A percentile compares a stretch with the other conserved stretches of the same genome.
Conservation (phyloP, 2,797 vertebrate genomes). For the Enteromius afrohamiltoni region DNA sequence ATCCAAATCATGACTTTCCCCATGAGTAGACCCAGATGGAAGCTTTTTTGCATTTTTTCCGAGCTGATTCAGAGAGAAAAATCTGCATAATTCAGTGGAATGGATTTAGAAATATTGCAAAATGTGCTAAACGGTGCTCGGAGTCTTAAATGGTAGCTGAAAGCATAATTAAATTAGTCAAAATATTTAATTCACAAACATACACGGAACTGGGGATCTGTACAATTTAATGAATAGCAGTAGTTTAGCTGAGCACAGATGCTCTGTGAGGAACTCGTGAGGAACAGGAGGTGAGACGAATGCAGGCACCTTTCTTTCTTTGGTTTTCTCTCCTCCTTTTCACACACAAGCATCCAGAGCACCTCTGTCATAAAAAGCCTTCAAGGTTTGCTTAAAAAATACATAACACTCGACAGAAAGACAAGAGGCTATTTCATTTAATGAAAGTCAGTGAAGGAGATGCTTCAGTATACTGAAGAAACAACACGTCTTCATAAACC, state of each 20-base stretch:
- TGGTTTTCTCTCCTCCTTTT: neutral
- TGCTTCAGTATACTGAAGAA: neutral
- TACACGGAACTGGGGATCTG: neutral
- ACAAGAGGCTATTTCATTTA: neutral
- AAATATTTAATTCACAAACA: constrained; percentile 24
- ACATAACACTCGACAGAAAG: neutral
- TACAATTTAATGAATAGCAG: neutral
- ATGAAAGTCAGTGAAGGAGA: neutral
- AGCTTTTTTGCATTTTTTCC: neutral
- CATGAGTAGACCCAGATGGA: neutral
- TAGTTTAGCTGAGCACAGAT: neutral
- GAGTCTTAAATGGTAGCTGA: constrained; percentile 8
- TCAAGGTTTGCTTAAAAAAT: neutral
- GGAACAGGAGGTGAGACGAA: neutral
- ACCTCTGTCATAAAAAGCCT: neutral
- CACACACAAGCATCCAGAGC: neutral
- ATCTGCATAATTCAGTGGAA: neutral
- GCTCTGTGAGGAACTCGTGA: neutral
- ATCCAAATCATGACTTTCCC: neutral
- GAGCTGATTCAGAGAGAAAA: neutral
- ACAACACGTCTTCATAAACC: neutral
- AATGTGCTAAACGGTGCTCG: neutral
- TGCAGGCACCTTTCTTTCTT: neutral
- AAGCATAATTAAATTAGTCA: constrained; percentile 13
- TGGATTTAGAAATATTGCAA: neutral